Percentiles rank a stretch among this genome's conserved stretches.
phyloP scores from a whole-genome alignment of 92 coral and sea anemone genomes.

The Parazoanthus swiftii region DNA sequence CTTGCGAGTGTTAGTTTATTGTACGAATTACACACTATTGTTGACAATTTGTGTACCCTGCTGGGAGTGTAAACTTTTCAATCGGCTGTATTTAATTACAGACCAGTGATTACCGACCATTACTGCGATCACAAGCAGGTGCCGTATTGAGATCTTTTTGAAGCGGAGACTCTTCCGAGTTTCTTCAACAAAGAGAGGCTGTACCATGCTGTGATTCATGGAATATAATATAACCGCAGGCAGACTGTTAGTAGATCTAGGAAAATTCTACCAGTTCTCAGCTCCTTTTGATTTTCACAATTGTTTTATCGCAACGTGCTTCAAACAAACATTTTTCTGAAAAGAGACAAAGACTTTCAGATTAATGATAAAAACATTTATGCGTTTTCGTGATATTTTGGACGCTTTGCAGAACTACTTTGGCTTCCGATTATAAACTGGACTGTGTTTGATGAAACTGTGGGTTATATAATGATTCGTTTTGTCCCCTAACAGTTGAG shows the following conservation, averaged over 20 bases:
- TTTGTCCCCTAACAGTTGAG: not conserved
- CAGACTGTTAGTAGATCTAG: not conserved
- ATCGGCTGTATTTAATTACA: not conserved
- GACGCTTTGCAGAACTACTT: not conserved
- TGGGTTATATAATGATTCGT: not conserved
- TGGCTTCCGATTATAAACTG: not conserved
- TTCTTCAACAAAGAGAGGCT: not conserved
- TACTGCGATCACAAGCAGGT: not conserved
- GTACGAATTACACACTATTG: not conserved
- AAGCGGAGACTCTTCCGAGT: not conserved
- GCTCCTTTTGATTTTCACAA: not conserved
- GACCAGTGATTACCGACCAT: not conserved
- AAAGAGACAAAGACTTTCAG: not conserved
- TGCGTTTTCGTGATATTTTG: not conserved
- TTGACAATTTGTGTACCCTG: not conserved
- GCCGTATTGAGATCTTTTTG: not conserved
- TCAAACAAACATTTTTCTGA: not conserved
- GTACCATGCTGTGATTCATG: not conserved
- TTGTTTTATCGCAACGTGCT: not conserved
- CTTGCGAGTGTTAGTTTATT: not conserved
- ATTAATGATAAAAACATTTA: constrained; percentile 1
- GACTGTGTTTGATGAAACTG: not conserved
- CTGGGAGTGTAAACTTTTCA: constrained; percentile 6
- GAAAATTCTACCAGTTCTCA: not conserved
- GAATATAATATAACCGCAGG: not conserved